Percentiles rank a stretch among this genome's conserved stretches.
Evolutionary conservation across 2,113 vertebrate genomes (phyloP).

Genomic region (Gopherus flavomarginatus): DNA sequence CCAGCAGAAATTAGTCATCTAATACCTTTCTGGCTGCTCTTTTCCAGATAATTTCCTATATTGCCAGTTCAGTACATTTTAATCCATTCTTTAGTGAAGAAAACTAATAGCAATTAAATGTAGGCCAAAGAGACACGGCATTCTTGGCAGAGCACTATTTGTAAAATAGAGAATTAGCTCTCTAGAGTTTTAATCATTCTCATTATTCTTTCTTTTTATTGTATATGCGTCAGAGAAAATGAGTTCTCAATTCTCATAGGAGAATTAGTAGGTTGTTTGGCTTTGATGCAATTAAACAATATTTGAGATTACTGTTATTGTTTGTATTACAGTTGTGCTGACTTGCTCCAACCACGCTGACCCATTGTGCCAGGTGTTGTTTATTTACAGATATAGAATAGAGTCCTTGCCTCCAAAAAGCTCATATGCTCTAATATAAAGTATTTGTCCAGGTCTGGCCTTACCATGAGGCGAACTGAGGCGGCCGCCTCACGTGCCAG

Average conservation of each 20-base stretch:
- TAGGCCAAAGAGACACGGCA: neutral
- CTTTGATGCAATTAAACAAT: neutral
- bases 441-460: neutral
- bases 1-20: neutral
- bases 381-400: fast-evolving
- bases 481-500: too few relatives aligned
- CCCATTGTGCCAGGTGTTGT: neutral
- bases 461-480: too few relatives aligned
- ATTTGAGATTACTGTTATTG: neutral
- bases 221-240: fast-evolving
- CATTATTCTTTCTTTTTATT: neutral
- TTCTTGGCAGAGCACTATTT: neutral
- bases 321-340: neutral
- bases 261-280: neutral
- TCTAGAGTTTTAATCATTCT: neutral
- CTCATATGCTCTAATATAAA: neutral
- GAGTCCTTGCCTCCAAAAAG: fast-evolving
- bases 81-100: neutral
- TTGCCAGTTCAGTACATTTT: neutral
- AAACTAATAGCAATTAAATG: neutral
- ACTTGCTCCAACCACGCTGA: neutral
- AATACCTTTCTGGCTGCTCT: neutral
- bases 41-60: neutral
- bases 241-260: neutral
- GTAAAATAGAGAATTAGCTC: fast-evolving